Conservation (phyloP, 2,113 vertebrate genomes). For the Myotis davidii region DNA sequence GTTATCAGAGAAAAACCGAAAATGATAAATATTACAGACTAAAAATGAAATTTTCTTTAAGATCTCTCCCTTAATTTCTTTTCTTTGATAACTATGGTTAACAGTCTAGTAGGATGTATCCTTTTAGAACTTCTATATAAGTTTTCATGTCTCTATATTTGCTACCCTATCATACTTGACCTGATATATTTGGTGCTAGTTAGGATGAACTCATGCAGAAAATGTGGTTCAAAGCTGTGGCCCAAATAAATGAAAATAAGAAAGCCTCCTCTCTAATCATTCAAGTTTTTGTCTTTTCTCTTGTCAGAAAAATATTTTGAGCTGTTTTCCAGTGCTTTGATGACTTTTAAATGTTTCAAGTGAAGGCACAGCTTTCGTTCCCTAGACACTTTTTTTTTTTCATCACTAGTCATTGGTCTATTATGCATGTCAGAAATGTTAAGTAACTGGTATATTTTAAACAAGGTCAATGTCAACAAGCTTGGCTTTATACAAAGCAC, state of each 20-base stretch:
- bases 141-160: not conserved
- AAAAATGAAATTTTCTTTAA: conserved; percentile 13
- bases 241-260: conserved; percentile 31
- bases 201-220: not conserved
- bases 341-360: not conserved
- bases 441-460: not conserved
- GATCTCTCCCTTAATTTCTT: not conserved
- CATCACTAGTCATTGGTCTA: not conserved
- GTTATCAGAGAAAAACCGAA: not conserved
- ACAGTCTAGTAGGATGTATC: not conserved
- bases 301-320: conserved; percentile 10
- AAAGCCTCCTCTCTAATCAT: not conserved
- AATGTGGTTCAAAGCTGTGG: conserved; percentile 5
- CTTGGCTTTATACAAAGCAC: not conserved
- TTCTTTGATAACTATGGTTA: not conserved
- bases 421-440: not conserved
- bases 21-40: not conserved
- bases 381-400: not conserved
- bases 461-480: not conserved
- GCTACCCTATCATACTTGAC: not conserved
- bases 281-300: conserved; percentile 10
- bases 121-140: not conserved
- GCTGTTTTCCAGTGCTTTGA: not conserved
- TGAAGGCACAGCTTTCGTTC: not conserved
- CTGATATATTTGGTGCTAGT: not conserved